Base-by-base conservation (phyloP, 2,113 vertebrate genomes). In the Marmota monax region DNA sequence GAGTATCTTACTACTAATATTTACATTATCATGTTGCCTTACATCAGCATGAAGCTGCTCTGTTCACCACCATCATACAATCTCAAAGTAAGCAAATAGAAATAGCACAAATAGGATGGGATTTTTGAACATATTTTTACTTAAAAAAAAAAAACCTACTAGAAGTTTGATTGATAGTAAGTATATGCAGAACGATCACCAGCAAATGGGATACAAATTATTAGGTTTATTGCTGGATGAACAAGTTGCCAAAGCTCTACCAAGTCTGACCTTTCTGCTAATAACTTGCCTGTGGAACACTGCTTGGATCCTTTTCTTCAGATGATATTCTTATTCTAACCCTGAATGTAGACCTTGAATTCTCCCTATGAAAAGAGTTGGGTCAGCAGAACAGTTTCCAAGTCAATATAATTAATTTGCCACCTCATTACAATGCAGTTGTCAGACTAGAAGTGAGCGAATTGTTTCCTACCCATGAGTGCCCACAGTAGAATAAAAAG, bases 111-210 rank as follows among this genome's bases (percentile, higher is more conserved):
- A 34, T 79, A 18, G 17, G 56, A 84, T 65, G 56, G 67, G 29
- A 88, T 70, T 92, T 92, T 70, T 58, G n/a, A 92, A 72, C 6
- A 18, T 84, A 45, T n/a, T 48, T 96, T 82, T 25, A 77, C 34
- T 74, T 82, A 45, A 69, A 69, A 70, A 70, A 34, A 70, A 17
- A 39, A 39, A 39, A 39, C 32, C 32, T 37, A 3, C 37, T 90
- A 37, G 3, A 45, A 80, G 14, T 92, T 91, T 94, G 14, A 7
- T 86, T 95, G 45, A 74, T 78, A 83, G 39, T 93, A 88, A 96
- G 74, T 74, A 92, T 65, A 48, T 90, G 58, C 11, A 79, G 51
- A 79, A 84, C 45, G n/a, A 70, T 88, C 34, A 70, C 17, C 27
- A 70, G 67, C 27, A 95, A 1, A 32, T 93, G n/a, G 76, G 27